Percentiles rank a stretch among this genome's conserved stretches.
Evolutionary conservation across 2,113 vertebrate genomes (phyloP).

Genomic region (Nothobranchius furzeri): DNA sequence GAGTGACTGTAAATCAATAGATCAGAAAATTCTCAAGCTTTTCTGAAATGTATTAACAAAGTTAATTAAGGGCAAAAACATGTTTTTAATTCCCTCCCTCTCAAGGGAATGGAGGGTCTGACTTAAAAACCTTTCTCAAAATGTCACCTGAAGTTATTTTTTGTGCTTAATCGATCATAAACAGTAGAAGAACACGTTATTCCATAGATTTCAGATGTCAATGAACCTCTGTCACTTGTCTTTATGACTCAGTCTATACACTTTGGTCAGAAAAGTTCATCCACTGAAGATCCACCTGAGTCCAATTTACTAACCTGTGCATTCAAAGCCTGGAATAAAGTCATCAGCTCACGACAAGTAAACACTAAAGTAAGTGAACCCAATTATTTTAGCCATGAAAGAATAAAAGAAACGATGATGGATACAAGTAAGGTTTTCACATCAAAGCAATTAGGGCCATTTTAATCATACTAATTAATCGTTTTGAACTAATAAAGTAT

Average conservation of each 20-base stretch:
- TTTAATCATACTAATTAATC: too few relatives aligned
- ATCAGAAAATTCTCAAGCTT: conserved; percentile 38
- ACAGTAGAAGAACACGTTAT: background rate
- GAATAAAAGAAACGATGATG: conserved; percentile 1
- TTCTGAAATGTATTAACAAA: conserved; percentile 43
- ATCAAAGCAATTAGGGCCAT: too few relatives aligned
- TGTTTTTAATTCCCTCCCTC: conserved; percentile 16
- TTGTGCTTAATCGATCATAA: background rate
- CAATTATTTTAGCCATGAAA: conserved; percentile 47
- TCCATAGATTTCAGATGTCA: conserved; percentile 7
- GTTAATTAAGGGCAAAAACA: conserved; percentile 34
- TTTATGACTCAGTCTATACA: conserved; percentile 22
- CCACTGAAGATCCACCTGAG: conserved; percentile 8
- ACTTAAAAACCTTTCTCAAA: too few relatives aligned
- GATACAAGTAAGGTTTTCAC: too few relatives aligned
- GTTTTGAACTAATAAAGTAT: too few relatives aligned
- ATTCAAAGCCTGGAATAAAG: conserved; percentile 36
- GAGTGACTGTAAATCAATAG: conserved; percentile 66
- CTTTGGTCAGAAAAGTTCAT: conserved; percentile 26
- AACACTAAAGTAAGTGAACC: conserved; percentile 29
- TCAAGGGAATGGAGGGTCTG: too few relatives aligned
- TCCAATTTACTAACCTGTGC: conserved; percentile 36
- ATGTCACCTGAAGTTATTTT: too few relatives aligned
- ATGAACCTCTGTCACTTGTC: conserved; percentile 4
- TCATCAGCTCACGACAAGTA: conserved; percentile 26